Conservation (phyloP, 2,888 invertebrate species). For the Thumatha senex region DNA sequence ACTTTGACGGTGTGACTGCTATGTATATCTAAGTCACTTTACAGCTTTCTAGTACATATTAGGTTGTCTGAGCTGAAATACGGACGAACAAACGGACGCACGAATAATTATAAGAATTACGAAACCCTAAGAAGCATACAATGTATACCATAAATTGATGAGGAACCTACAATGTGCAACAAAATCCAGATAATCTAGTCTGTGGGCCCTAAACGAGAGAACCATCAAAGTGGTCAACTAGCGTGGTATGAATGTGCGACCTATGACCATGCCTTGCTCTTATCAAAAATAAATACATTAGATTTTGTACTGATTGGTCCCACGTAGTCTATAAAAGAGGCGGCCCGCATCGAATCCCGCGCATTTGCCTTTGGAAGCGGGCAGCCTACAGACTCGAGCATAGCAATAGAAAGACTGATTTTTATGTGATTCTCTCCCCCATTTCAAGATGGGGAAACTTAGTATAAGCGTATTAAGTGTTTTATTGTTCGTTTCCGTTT, state of each 20-base stretch:
- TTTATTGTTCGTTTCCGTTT: conserved; percentile 67
- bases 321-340: conserved; percentile 62
- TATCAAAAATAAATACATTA: conserved; percentile 34
- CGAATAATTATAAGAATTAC: no score
- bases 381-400: conserved; percentile 61
- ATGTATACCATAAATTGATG: no score
- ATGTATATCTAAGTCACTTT: no score
- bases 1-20: no score
- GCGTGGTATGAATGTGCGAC: conserved; percentile 11
- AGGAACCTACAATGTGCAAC: no score
- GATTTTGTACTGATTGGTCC: conserved; percentile 20
- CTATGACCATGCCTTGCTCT: conserved; percentile 20
- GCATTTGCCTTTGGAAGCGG: conserved; percentile 68
- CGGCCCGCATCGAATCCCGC: conserved; percentile 20
- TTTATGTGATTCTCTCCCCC: conserved; percentile 62
- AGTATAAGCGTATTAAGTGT: conserved; percentile 71
- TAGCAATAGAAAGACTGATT: conserved; percentile 70
- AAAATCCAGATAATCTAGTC: neutral
- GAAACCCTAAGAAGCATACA: no score
- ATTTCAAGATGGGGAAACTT: conserved; percentile 69
- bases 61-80: no score
- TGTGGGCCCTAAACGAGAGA: conserved; percentile 3
- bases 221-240: conserved; percentile 1
- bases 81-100: no score
- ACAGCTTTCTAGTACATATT: no score